Conservation (phyloP, 2,888 invertebrate species). For the Gari tellinella region DNA sequence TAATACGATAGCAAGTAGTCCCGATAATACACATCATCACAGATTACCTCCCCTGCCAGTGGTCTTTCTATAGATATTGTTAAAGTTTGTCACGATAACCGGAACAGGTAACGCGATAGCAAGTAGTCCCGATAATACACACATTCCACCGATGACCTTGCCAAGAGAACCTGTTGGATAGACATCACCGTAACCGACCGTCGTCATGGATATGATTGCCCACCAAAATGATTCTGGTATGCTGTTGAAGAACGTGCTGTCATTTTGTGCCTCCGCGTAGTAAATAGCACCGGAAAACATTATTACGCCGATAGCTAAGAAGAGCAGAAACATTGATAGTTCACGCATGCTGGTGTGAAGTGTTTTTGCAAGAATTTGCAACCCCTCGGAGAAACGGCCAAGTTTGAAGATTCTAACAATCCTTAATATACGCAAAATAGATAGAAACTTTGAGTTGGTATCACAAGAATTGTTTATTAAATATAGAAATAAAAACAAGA, state of each 20-base stretch:
- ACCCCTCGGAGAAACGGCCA: constrained; percentile 82
- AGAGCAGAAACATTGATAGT: constrained; percentile 82
- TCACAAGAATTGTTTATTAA: constrained; percentile 68
- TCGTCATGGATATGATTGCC: constrained; percentile 83
- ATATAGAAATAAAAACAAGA: constrained; percentile 76
- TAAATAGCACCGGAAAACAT: constrained; percentile 82
- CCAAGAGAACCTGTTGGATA: constrained; percentile 83
- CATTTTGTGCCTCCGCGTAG: constrained; percentile 80
- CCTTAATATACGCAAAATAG: constrained; percentile 78
- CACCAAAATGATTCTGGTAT: constrained; percentile 84
- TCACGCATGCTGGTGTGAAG: constrained; percentile 80
- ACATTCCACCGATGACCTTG: constrained; percentile 84
- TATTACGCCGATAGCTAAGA: constrained; percentile 82
- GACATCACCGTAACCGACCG: constrained; percentile 84
- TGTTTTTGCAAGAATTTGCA: constrained; percentile 82
- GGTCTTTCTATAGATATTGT: constrained; percentile 84
- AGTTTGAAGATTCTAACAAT: constrained; percentile 82
- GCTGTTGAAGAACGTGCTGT: constrained; percentile 75
- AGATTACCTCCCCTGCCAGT: constrained; percentile 67
- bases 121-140: constrained; percentile 85
- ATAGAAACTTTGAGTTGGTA: constrained; percentile 72
- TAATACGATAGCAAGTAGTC: constrained; percentile 85
- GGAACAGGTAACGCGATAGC: constrained; percentile 85
- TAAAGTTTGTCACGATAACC: constrained; percentile 85
- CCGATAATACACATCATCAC: constrained; percentile 76